Evolutionary conservation across 2,888 invertebrate genomes (phyloP).

Genomic region (Electrophaes corylata): DNA sequence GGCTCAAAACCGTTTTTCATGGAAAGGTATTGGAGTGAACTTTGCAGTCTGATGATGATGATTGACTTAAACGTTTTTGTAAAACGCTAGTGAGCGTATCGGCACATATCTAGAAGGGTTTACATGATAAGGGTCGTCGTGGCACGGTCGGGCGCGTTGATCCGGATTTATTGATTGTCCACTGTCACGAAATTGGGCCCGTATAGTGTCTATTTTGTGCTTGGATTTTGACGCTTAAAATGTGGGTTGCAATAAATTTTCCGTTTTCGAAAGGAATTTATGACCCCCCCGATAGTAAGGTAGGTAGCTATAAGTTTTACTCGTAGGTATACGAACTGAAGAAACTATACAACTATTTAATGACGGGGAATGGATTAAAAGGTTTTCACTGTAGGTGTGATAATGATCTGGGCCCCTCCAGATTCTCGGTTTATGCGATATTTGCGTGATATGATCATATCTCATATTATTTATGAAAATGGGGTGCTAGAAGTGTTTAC

Average conservation of each 20-base stretch:
- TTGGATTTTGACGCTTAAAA: slow-evolving; percentile 30
- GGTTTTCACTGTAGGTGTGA: too few relatives aligned
- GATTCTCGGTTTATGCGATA: too few relatives aligned
- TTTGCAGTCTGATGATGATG: too few relatives aligned
- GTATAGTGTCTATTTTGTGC: slow-evolving; percentile 41
- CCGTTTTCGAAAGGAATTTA: slow-evolving; percentile 22
- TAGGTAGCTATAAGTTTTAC: background rate
- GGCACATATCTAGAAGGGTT: slow-evolving; percentile 28
- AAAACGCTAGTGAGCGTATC: background rate
- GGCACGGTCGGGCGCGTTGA: slow-evolving; percentile 49
- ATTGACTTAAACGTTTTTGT: background rate
- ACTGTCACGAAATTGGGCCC: slow-evolving; percentile 42
- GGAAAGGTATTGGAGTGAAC: too few relatives aligned
- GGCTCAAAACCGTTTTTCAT: too few relatives aligned
- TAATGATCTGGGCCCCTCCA: too few relatives aligned
- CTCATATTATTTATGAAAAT: too few relatives aligned
- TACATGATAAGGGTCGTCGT: slow-evolving; percentile 59
- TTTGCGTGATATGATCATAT: too few relatives aligned
- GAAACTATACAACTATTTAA: background rate
- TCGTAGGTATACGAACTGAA: background rate
- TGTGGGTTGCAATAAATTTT: slow-evolving; percentile 27
- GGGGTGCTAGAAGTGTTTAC: too few relatives aligned
- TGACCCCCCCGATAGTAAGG: slow-evolving; percentile 2
- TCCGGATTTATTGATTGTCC: slow-evolving; percentile 57
- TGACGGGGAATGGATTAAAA: background rate